Base-by-base conservation (phyloP, 2,113 vertebrate species). In the Poecile atricapillus region DNA sequence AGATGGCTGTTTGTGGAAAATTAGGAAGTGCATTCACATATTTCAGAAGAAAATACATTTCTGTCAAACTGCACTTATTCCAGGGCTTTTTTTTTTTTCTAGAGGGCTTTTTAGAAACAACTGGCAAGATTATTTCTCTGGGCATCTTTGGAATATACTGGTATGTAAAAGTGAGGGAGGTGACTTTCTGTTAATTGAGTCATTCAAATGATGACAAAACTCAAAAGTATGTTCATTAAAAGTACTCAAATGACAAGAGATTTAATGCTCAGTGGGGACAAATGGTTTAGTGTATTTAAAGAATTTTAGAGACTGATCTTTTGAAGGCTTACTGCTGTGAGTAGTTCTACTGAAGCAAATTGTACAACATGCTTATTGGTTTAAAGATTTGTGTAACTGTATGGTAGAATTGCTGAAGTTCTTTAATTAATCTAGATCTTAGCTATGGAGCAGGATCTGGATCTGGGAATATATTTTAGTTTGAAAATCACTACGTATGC, bases 161-260 rank as follows among this genome's bases (percentile, higher is more conserved):
- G 10, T 49, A 24, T 56, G 20, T 37, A 62, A 60, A 89, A 71
- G 37, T 30, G 44, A 69, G 78, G 92, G 74, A 95, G 58, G 75
- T 85, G 75, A 58, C n/a, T 79, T 87, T 87, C 46, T 76, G 31
- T 63, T 95, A 94, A 87, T 95, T 95, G 79, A 93, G 65, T 83
- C 62, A 87, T 95, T 87, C 53, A 79, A 35, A 73, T 62, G 43
- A 75, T 87, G 71, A 83, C 84, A 97, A 95, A 97, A 94, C 41
- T 87, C 84, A 94, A 93, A 96, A 96, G 14, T 95, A 59, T 79
- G 53, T 91, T 96, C 84, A 94, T 95, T 97, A 94, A 89, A 94
- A 94, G 56, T 82, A 79, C 35, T 84, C 74, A 91, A 59, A 46
- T 94, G 89, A 65, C 93, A 82, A 87, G 89, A 95, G 94, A 95